Evolutionary conservation across 2,113 vertebrate genomes (phyloP).

Genomic region (Elachura formosa): DNA sequence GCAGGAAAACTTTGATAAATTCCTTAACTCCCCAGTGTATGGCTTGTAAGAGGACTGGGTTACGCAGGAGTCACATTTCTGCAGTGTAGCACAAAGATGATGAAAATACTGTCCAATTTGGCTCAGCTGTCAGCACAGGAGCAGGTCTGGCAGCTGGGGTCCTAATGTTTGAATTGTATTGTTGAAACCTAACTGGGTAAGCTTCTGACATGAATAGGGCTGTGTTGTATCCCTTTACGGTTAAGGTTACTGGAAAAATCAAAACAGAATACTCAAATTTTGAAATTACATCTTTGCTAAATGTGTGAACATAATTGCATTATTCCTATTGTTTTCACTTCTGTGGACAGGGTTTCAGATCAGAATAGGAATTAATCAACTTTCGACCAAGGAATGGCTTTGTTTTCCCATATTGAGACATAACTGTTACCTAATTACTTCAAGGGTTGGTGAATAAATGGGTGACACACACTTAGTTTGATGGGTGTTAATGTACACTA

Average conservation of each 20-base stretch:
- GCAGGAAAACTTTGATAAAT: background rate
- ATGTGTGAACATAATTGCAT: background rate
- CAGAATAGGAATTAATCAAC: background rate
- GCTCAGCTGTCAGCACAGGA: background rate
- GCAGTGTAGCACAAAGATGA: background rate
- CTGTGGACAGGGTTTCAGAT: background rate
- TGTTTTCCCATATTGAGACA: background rate
- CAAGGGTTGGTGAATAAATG: background rate
- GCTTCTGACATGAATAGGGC: background rate
- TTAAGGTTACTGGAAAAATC: background rate
- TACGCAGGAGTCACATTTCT: rapidly evolving
- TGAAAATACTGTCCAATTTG: background rate
- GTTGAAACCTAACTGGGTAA: background rate
- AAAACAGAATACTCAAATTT: background rate
- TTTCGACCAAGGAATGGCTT: background rate
- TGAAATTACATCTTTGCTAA: background rate
- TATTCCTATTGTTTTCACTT: background rate
- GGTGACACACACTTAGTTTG: background rate
- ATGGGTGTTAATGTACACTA: background rate
- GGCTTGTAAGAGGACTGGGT: background rate
- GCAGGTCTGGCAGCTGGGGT: background rate
- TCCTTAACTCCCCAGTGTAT: background rate
- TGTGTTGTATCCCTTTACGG: background rate
- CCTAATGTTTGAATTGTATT: background rate
- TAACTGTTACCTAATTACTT: background rate